phyloP scores from a whole-genome alignment of 1,140 invertebrate genomes.

The Trichonephila clavata region DNA sequence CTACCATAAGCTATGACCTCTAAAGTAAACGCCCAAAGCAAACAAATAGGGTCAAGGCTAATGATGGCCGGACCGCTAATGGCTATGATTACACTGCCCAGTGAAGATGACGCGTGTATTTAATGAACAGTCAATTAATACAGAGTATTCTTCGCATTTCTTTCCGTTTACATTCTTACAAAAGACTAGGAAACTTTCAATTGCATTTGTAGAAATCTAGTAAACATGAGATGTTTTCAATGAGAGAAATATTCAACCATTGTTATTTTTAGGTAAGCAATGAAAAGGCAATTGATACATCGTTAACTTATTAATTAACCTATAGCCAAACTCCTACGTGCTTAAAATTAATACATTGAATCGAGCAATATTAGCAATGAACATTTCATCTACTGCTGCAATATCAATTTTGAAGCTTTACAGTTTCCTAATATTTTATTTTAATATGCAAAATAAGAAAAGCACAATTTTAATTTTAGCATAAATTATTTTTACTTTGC shows the following conservation, averaged over 20 bases:
- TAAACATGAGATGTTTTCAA: background rate
- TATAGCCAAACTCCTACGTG: too few relatives aligned
- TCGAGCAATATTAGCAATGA: too few relatives aligned
- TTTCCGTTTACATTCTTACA: background rate
- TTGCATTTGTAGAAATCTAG: background rate
- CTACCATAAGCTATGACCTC: constrained; percentile 12
- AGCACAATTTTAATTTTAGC: too few relatives aligned
- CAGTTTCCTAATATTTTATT: too few relatives aligned
- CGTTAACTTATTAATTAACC: background rate
- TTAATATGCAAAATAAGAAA: too few relatives aligned
- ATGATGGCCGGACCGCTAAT: background rate
- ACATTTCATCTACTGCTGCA: too few relatives aligned
- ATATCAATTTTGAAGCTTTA: too few relatives aligned
- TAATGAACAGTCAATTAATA: background rate
- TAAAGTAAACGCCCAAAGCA: constrained; percentile 40
- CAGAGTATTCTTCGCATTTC: background rate
- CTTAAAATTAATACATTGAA: too few relatives aligned
- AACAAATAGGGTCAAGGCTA: constrained; percentile 60
- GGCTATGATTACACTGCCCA: background rate
- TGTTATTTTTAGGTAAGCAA: background rate
- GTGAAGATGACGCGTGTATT: background rate
- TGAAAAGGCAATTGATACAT: background rate
- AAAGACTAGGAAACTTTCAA: background rate
- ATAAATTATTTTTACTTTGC: too few relatives aligned
- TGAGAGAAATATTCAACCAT: background rate